These are phyloP conservation scores for Acrocephalus kingi DNA, from an alignment of 2,113 vertebrate genomes.

Conservation along the genomic window DNA sequence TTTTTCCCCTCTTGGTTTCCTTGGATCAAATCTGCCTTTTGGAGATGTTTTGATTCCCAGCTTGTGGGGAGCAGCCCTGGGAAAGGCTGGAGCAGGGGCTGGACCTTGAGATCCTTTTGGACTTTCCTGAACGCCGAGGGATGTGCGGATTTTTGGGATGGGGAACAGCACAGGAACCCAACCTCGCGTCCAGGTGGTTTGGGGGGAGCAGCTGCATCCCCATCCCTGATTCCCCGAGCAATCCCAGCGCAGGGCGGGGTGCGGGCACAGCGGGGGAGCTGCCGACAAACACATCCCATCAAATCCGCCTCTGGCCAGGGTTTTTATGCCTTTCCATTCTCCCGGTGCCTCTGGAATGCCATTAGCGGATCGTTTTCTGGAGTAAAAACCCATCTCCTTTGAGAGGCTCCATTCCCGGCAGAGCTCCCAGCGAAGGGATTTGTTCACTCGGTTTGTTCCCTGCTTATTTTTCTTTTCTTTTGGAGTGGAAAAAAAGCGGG, in stretches of 20 bases:
- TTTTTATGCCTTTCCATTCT: background rate
- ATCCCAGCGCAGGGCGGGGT: rapidly evolving
- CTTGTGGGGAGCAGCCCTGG: background rate
- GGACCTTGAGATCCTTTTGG: background rate
- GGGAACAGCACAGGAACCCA: rapidly evolving
- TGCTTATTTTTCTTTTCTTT: background rate
- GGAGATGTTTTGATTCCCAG: rapidly evolving
- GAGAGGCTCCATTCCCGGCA: background rate
- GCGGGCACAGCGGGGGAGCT: background rate
- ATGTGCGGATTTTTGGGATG: background rate
- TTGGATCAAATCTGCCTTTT: background rate
- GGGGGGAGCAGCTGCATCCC: background rate
- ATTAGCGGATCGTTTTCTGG: background rate
- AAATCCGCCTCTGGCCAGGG: background rate
- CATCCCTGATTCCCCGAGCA: rapidly evolving
- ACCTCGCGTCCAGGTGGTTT: rapidly evolving
- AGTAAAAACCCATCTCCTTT: background rate
- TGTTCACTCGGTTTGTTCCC: background rate
- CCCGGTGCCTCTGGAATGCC: background rate
- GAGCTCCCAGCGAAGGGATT: background rate
- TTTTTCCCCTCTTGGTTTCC: background rate
- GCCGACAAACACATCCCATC: background rate
- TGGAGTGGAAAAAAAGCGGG: background rate
- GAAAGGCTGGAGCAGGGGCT: background rate
- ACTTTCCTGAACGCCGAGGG: rapidly evolving